Evolutionary conservation across 2,113 vertebrate species (phyloP).

Genomic region (Alexandromys fortis): DNA sequence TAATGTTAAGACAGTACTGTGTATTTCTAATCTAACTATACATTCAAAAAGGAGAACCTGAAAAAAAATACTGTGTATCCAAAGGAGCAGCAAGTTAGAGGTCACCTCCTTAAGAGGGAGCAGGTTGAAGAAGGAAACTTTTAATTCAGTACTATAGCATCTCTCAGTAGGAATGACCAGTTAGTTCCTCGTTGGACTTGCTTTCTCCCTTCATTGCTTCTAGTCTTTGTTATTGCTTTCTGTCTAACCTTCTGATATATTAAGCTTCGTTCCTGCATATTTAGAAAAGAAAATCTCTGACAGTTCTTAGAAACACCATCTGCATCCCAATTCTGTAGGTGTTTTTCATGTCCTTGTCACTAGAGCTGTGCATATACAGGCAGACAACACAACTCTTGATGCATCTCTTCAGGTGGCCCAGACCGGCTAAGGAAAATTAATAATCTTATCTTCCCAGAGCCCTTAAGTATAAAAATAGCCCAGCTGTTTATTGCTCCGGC

Average conservation of each 20-base stretch:
- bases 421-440: slow-evolving; percentile 41
- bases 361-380: slow-evolving; percentile 42
- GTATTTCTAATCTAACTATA: background rate
- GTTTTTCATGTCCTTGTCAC: background rate
- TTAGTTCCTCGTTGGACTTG: background rate
- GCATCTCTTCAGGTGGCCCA: slow-evolving; percentile 59
- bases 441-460: slow-evolving; percentile 60
- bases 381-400: background rate
- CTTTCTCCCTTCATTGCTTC: background rate
- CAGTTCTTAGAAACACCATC: background rate
- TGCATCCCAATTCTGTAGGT: background rate
- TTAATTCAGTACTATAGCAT: slow-evolving; percentile 50
- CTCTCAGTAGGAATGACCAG: background rate
- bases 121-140: slow-evolving; percentile 31
- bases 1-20: background rate
- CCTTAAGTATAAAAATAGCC: slow-evolving; percentile 64
- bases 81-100: slow-evolving; percentile 7
- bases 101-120: background rate
- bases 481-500: slow-evolving; percentile 57
- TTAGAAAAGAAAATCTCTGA: slow-evolving; percentile 57
- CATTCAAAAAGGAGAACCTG: background rate
- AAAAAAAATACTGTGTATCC: background rate
- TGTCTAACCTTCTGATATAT: slow-evolving; percentile 16
- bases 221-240: slow-evolving; percentile 11
- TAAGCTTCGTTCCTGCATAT: slow-evolving; percentile 29